Percentiles rank a stretch among this genome's conserved stretches.
Evolutionary conservation across 2,888 invertebrate genomes (phyloP).

Genomic region (Calliphora vomitoria): DNA sequence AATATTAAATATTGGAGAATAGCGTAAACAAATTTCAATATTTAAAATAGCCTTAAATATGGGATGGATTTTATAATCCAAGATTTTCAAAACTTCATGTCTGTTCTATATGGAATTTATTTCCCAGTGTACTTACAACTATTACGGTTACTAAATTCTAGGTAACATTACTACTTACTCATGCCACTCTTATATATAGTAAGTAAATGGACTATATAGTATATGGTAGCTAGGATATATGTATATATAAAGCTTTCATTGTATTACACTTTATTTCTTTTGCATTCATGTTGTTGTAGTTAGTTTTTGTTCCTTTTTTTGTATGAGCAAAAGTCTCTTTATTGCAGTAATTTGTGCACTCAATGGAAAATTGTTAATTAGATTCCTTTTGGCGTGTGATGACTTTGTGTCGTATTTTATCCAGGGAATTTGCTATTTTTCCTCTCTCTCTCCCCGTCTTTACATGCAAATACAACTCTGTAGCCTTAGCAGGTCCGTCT

Average conservation of each 20-base stretch:
- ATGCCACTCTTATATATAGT: not conserved
- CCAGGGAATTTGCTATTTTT: constrained; percentile 69
- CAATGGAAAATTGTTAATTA: constrained; percentile 85
- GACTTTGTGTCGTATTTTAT: constrained; percentile 79
- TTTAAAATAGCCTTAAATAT: no score
- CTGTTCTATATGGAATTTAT: no score
- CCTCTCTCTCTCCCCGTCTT: not conserved
- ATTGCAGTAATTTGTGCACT: constrained; percentile 83
- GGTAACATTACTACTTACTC: not conserved
- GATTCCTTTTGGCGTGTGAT: constrained; percentile 82
- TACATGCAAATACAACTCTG: not conserved
- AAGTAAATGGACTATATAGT: not conserved
- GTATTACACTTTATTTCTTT: constrained; percentile 32
- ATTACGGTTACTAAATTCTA: not conserved
- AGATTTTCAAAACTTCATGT: no score
- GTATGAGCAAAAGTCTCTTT: constrained; percentile 45
- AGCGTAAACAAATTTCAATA: no score
- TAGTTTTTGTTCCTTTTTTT: not conserved
- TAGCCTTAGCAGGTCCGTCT: not conserved
- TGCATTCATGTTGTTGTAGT: constrained; percentile 15
- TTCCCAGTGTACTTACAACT: constrained; percentile 5
- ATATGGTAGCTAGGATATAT: not conserved
- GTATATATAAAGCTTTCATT: constrained; percentile 22
- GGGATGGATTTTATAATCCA: no score
- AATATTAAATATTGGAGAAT: no score